Evolutionary conservation across 2,797 vertebrate genomes (phyloP).

Genomic region (Gouania willdenowi): DNA sequence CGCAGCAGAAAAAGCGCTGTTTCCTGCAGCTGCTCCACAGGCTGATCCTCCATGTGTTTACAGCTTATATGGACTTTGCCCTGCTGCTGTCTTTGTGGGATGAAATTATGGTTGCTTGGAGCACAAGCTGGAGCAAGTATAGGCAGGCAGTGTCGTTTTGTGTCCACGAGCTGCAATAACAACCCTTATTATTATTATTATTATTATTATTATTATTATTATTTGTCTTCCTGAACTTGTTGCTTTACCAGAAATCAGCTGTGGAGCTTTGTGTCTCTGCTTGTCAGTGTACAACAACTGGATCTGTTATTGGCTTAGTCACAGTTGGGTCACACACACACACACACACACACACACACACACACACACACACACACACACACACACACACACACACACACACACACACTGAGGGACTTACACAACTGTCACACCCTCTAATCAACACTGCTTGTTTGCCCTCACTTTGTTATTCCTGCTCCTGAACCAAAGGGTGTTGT

Average conservation of each 20-base stretch:
- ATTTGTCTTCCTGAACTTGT: no score
- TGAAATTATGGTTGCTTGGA: conserved; percentile 9
- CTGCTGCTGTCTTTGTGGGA: conserved; percentile 12
- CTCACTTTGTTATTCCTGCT: conserved; percentile 4
- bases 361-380: no score
- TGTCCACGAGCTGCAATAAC: conserved; percentile 8
- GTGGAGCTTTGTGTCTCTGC: conserved; percentile 28
- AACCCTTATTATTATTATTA: conserved; percentile 8
- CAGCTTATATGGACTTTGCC: conserved; percentile 24
- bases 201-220: no score
- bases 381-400: no score
- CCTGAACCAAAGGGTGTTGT: conserved; percentile 8
- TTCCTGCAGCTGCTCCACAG: conserved; percentile 3
- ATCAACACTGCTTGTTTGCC: conserved; percentile 8
- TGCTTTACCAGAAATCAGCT: conserved; percentile 25
- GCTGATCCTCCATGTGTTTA: neutral
- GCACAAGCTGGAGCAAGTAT: conserved; percentile 21
- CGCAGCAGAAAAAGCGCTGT: neutral
- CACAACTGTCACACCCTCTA: conserved; percentile 21
- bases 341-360: no score
- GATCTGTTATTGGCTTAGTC: conserved; percentile 33
- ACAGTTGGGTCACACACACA: no score
- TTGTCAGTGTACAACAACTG: conserved; percentile 41
- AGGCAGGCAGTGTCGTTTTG: conserved; percentile 29
- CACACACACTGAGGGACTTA: conserved; percentile 17